Percentiles rank a stretch among this genome's conserved stretches.
phyloP scores from a whole-genome alignment of 35 echinoderm and acorn worm genomes.

The Heliocidaris erythrogramma region DNA sequence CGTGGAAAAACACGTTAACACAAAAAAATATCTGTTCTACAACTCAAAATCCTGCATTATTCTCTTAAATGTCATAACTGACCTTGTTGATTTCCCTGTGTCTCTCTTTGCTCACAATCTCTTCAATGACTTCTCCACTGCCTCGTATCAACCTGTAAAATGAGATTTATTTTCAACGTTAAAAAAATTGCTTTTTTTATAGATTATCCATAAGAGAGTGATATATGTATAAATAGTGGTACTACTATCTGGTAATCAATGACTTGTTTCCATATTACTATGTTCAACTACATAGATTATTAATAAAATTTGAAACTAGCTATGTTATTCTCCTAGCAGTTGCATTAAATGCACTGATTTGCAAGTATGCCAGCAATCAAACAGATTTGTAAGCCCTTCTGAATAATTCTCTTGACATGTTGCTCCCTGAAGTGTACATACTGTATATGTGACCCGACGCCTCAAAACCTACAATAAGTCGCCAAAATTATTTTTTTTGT shows the following conservation, averaged over 20 bases:
- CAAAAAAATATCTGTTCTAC: not conserved
- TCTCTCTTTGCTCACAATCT: slow-evolving; percentile 92
- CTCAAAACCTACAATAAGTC: too few relatives aligned
- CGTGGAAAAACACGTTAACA: too few relatives aligned
- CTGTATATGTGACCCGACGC: too few relatives aligned
- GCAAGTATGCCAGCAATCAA: too few relatives aligned
- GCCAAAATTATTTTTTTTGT: too few relatives aligned
- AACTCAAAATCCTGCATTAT: not conserved
- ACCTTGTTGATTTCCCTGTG: slow-evolving; percentile 96
- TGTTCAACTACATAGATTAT: not conserved
- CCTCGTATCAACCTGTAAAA: slow-evolving; percentile 78
- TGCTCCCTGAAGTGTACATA: too few relatives aligned
- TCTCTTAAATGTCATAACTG: not conserved
- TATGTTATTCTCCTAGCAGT: not conserved
- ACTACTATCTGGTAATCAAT: too few relatives aligned
- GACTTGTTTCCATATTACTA: not conserved
- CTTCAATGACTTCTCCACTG: slow-evolving; percentile 95
- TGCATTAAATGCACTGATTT: not conserved
- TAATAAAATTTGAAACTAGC: not conserved
- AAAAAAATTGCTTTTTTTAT: not conserved
- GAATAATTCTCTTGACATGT: too few relatives aligned
- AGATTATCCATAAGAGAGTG: not conserved
- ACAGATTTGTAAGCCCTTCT: too few relatives aligned
- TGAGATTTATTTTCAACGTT: not conserved
- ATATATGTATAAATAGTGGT: not conserved